Base-by-base conservation (phyloP, 2,113 vertebrate species). In the Lamprologus sp. region DNA sequence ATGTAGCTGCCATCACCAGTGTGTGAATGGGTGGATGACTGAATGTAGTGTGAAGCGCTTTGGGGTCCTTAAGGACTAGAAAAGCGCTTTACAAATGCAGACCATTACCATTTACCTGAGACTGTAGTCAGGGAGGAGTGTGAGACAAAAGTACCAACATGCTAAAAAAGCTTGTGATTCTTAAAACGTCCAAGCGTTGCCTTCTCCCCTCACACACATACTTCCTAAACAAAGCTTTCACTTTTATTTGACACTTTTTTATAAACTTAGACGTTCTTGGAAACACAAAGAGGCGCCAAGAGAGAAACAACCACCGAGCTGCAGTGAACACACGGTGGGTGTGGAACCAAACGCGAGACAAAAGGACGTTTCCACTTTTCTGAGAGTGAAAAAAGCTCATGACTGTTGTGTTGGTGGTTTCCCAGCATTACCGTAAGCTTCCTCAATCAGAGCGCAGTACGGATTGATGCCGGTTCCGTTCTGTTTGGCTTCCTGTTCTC, bases 361-460 rank as follows among this genome's bases (percentile, higher is more conserved):
- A 58, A 2, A 31, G 56, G 0, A 45, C 5, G 2, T 12, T 0
- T 26, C 5, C 7, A 26, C 63, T 40, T 70, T 2, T 26, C 35
- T 26, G 65, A 68, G 17, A 42, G 21, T 4, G 37, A 23, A 9
- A 21, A 26, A 6, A 26, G 65, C 65, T 9, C 2, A 0, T 2
- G 37, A 45, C 0, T 10, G 9, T 28, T 47, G 13, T 23, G 13
- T 26, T 2, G 65, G 5, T 17, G 68, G 21, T 75, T 53, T 26
- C 9, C 5, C 87, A 97, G 5, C 5, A 17, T 53, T 95, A 99
- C 98, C 98, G 14, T 99, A 99, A 19, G 98, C 98, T 94, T 99
- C 98, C 92, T 99, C 98, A 0, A 99, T 99, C 35, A 99, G 97
- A 94, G 97, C 97, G 88, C 98, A 99, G 96, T 99, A 99, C 2